Base-by-base conservation (phyloP, 92 coral and sea anemone species). In the Actinostola sp. region DNA sequence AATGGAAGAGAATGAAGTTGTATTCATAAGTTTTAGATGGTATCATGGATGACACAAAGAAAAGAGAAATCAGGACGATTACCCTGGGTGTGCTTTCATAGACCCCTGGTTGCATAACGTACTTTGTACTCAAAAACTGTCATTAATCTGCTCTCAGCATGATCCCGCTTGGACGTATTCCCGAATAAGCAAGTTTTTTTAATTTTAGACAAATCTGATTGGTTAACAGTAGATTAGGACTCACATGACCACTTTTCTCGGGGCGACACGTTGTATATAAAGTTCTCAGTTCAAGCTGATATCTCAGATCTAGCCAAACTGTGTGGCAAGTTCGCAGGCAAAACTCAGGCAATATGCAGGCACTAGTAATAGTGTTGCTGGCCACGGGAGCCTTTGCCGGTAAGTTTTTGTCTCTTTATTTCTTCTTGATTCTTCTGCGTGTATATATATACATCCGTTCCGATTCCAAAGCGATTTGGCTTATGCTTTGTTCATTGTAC, bases 321-420 rank as follows among this genome's bases (percentile, higher is more conserved):
- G 35, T 27, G 57, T 34, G 8, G 16, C 5, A 20, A 15, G 72
- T 58, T 66, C 78, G 38, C 70, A 41, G 52, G 56, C 57, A 59
- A 71, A 62, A 90, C 78, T n/a, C 70, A 41, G 52, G 56, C 57
- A 59, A 71, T 55, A 90, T 90, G 96, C 81, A 73, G 67, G 63
- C 79, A 53, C 75, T 87, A 19, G 52, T 91, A 28, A 62, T 85
- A 76, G 85, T 89, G 91, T 82, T 95, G 96, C 89, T 95, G 92
- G 97, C 97, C 88, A 82, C 91, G 32, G 99, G 97, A 67, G 92
- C 93, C 72, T 23, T 95, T 25, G 97, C 97, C 80, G 99, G 99
- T 95, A 80, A 24, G 97, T 86, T 77, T 12, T 29, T 25, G 28
- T 12, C 5, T 11, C 43, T 67, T 45, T 49, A 19, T 63, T 58